Evolutionary conservation across 2,888 invertebrate genomes (phyloP), one percentile per base, ranked within the genome.

Genomic region (Callosobruchus maculatus): DNA sequence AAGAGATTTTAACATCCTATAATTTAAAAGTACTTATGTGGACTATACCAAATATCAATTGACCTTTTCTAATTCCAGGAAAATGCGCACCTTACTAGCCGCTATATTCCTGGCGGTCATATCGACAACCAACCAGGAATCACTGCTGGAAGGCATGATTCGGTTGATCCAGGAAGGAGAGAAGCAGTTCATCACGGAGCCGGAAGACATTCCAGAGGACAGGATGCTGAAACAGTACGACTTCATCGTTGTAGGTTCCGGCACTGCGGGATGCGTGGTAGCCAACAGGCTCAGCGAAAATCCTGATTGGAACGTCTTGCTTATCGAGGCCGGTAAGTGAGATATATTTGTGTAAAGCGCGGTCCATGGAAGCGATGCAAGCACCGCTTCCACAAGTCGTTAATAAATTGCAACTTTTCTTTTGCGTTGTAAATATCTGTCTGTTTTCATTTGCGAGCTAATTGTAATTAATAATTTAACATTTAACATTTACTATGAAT

Each of bases 181-280:
- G 22, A 81, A 84, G 5, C 90, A 91, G 77, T 85, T 87, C 9
- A 86, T 87, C 74, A 84, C 84, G 9, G 92, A 92, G 83, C 90
- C 92, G 0, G 85, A 86, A 0, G 91, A 92, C 77, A 87, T 89
- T 26, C 84, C 83, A 0, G 85, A 83, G n/a, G 80, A 89, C n/a
- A 85, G 84, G 26, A 80, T 90, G 31, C 85, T 90, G 0, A 85
- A 88, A 13, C 91, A 92, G 83, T 94, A 93, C 81, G 95, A 94
- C 83, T 96, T 94, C 80, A 92, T 94, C 71, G 87, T 94, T 21
- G 91, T 95, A 2, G 95, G 95, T 0, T 95, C 94, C 0, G 95
- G 95, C 0, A 94, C 94, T 0, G 94, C 95, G 0, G 95, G 95
- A 0, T 93, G 95, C 76, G 91, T 92, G 0, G 75, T 95, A 5